Evolutionary conservation across 2,888 invertebrate genomes (phyloP).

Genomic region (Junonia oenone): DNA sequence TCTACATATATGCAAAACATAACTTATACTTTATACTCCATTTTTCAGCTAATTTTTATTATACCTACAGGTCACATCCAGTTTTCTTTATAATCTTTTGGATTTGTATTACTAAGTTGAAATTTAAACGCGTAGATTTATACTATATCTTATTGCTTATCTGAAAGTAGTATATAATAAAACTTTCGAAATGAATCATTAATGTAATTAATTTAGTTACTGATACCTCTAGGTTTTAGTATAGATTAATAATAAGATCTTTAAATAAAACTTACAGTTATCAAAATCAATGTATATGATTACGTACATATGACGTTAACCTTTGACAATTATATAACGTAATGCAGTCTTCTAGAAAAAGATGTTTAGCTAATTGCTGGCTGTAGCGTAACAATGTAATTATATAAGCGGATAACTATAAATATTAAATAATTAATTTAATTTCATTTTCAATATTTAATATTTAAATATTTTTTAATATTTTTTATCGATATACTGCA

Average conservation of each 20-base stretch:
- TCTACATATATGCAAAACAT: no score
- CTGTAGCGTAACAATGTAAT: background rate
- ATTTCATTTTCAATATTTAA: background rate
- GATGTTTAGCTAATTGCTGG: background rate
- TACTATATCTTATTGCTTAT: no score
- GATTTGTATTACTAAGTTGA: no score
- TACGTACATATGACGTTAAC: background rate
- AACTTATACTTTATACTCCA: no score
- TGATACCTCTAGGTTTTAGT: no score
- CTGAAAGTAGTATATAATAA: no score
- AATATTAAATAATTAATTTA: background rate
- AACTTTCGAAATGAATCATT: no score
- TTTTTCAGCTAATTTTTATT: no score
- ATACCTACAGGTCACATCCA: no score
- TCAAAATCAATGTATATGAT: background rate
- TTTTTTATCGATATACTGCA: background rate
- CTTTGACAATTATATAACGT: background rate
- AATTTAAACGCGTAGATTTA: no score
- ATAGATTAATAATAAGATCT: background rate
- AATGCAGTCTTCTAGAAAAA: background rate
- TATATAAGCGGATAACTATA: background rate
- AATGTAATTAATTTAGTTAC: no score
- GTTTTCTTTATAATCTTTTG: no score
- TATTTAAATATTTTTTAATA: constrained; percentile 1
- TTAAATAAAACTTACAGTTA: background rate